Evolutionary conservation across 2,797 vertebrate genomes (phyloP).

Genomic region (Sebastes umbrosus): DNA sequence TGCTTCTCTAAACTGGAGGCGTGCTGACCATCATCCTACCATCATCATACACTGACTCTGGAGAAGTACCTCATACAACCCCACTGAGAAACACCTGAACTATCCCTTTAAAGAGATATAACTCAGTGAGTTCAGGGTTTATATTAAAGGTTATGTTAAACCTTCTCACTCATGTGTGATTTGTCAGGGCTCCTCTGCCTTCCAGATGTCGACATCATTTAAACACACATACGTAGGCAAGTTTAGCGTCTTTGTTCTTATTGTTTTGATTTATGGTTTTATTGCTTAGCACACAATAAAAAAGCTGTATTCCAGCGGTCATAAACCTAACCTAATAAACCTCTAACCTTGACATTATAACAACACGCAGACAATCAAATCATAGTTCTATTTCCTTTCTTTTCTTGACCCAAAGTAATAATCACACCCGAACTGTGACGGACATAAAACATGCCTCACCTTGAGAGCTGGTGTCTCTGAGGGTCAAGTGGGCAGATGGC

Average conservation of each 20-base stretch:
- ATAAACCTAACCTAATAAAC: neutral
- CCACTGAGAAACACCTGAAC: no score
- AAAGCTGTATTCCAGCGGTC: neutral
- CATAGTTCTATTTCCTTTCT: no score
- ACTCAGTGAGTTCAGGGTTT: no score
- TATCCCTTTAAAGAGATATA: no score
- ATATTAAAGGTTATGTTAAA: no score
- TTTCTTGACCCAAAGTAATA: neutral
- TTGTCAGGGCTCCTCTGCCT: no score
- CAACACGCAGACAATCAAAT: neutral
- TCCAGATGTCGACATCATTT: neutral
- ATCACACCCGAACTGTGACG: neutral
- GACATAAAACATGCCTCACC: constrained; percentile 52
- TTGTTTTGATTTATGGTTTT: neutral
- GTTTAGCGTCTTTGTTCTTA: neutral
- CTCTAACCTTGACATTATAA: neutral
- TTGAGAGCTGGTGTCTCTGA: constrained; percentile 76
- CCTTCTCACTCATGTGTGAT: no score
- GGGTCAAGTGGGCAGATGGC: constrained; percentile 87
- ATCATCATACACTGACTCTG: no score
- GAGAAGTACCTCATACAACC: no score
- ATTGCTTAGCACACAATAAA: neutral
- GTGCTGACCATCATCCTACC: no score
- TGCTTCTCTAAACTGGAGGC: no score
- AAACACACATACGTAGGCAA: neutral